Conservation (phyloP, 2,797 vertebrate species). For the Poliocrania exsul region DNA sequence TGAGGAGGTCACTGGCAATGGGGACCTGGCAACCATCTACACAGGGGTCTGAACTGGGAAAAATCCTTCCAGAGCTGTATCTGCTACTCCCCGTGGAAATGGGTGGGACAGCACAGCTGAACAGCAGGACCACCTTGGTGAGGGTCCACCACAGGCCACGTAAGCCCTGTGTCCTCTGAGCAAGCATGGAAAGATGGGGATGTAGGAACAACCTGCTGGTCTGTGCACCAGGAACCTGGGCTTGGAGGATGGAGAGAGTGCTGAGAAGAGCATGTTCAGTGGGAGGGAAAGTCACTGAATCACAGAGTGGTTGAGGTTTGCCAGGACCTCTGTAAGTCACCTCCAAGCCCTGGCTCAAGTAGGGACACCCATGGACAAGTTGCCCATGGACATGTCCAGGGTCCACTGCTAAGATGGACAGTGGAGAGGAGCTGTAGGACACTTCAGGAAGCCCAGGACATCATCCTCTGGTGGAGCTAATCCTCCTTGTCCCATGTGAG, state of each 20-base stretch:
- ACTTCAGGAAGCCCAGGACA: neutral
- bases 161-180: neutral
- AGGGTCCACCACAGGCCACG: neutral
- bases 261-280: neutral
- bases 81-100: neutral
- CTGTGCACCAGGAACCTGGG: neutral
- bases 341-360: neutral
- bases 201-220: neutral
- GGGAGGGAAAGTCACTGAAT: neutral
- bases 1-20: neutral
- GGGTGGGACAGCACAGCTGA: neutral
- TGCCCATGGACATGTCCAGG: fast-evolving
- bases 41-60: neutral
- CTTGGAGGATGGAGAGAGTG: neutral
- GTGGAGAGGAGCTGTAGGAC: neutral
- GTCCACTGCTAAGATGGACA: neutral
- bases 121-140: neutral
- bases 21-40: neutral
- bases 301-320: neutral
- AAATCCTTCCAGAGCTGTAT: neutral
- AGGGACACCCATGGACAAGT: neutral
- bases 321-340: neutral
- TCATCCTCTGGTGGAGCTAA: neutral
- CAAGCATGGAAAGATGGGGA: neutral
- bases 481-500: neutral